phyloP scores from a whole-genome alignment of 2,888 invertebrate species.

The Pherbina coryleti region DNA sequence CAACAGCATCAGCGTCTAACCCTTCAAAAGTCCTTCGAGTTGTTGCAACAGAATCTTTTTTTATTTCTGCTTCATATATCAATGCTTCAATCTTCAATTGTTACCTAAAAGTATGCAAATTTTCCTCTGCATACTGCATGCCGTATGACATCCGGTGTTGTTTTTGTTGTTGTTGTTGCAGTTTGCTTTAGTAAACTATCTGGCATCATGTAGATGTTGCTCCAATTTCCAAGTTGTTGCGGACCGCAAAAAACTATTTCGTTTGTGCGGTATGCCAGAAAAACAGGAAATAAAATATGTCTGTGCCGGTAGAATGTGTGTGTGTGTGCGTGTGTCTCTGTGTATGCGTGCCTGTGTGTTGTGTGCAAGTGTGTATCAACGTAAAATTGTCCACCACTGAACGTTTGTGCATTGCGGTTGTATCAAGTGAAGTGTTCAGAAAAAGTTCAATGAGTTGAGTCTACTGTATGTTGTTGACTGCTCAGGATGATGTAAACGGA shows the following conservation, averaged over 20 bases:
- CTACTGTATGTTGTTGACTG: neutral
- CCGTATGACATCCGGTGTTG: too few species aligned
- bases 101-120: neutral
- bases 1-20: too few species aligned
- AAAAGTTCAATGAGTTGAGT: neutral
- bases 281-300: neutral
- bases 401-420: constrained; percentile 24
- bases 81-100: neutral
- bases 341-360: too few species aligned
- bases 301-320: neutral
- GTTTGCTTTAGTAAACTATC: too few species aligned
- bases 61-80: too few species aligned
- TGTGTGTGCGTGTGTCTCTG: neutral
- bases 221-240: too few species aligned
- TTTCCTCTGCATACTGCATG: neutral
- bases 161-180: too few species aligned
- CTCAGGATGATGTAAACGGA: neutral
- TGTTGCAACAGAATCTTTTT: too few species aligned
- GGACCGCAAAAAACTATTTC: constrained; percentile 6
- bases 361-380: neutral
- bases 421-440: constrained; percentile 8
- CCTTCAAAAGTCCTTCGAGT: too few species aligned
- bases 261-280: neutral
- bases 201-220: too few species aligned
- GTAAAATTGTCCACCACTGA: neutral